Evolutionary conservation across 2,797 vertebrate genomes (phyloP).

Genomic region (Anolis apletophallus): DNA sequence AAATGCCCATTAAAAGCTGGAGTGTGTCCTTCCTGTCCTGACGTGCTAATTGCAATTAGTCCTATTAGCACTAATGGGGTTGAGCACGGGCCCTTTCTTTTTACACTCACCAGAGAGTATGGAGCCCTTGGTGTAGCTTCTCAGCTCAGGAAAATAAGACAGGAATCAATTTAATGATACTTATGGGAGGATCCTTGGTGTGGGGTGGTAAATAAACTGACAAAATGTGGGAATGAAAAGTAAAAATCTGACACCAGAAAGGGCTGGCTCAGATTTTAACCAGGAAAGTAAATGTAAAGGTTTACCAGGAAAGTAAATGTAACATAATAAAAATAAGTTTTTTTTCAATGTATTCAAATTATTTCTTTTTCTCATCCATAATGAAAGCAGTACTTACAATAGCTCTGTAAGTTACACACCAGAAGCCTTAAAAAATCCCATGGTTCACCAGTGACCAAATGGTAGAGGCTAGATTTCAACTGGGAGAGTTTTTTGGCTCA

Average conservation of each 20-base stretch:
- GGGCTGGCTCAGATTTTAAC: not conserved
- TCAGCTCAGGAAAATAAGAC: slow-evolving; percentile 17
- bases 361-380: too few relatives aligned
- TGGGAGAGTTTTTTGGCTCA: not conserved
- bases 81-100: slow-evolving; percentile 12
- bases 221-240: not conserved
- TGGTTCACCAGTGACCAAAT: not conserved
- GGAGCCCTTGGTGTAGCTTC: not conserved
- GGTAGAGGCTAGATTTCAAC: not conserved
- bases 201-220: not conserved
- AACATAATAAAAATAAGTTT: too few relatives aligned
- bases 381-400: not conserved
- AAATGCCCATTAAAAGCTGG: slow-evolving; percentile 1
- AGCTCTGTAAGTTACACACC: not conserved
- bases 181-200: slow-evolving; percentile 9
- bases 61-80: slow-evolving; percentile 41
- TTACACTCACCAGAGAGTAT: not conserved
- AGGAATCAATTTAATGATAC: not conserved
- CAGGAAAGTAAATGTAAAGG: too few relatives aligned
- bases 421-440: not conserved
- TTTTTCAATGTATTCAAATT: not conserved
- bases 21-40: not conserved
- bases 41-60: slow-evolving; percentile 22
- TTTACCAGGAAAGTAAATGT: too few relatives aligned
- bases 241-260: slow-evolving; percentile 18